Conservation (phyloP, 2,113 vertebrate species). For the Podilymbus podiceps region DNA sequence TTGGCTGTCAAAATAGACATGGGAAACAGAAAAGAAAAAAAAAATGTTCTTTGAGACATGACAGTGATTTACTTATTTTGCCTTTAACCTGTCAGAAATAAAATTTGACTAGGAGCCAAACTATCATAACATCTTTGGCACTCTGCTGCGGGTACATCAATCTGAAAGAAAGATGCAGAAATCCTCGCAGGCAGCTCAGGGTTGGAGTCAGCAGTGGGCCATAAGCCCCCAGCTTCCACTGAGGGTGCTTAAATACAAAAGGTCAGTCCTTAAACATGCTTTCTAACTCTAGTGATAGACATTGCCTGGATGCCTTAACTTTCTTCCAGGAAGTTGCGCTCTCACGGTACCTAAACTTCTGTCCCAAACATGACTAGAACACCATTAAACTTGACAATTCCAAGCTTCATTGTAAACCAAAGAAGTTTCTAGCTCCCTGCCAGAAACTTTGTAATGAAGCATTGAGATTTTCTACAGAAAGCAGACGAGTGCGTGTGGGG, state of each 20-base stretch:
- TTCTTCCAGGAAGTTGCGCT: background rate
- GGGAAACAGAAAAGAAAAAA: background rate
- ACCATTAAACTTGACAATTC: slow-evolving; percentile 20
- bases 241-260: background rate
- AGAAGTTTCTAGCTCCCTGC: background rate
- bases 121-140: background rate
- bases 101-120: background rate
- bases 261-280: background rate
- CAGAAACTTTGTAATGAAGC: background rate
- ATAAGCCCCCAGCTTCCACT: background rate
- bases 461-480: slow-evolving; percentile 7
- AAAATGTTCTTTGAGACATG: background rate
- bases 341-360: background rate
- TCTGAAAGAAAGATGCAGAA: slow-evolving; percentile 4
- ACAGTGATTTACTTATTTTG: slow-evolving; percentile 32
- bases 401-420: slow-evolving; percentile 28
- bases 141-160: background rate
- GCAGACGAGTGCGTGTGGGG: background rate
- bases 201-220: background rate
- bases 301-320: background rate
- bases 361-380: slow-evolving; percentile 5
- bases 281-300: background rate
- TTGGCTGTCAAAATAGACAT: slow-evolving; percentile 1
- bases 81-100: slow-evolving; percentile 25
- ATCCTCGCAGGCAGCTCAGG: background rate